These are phyloP conservation scores for Phycodurus eques DNA, from an alignment of 2,113 vertebrate genomes.

Conservation along the genomic window DNA sequence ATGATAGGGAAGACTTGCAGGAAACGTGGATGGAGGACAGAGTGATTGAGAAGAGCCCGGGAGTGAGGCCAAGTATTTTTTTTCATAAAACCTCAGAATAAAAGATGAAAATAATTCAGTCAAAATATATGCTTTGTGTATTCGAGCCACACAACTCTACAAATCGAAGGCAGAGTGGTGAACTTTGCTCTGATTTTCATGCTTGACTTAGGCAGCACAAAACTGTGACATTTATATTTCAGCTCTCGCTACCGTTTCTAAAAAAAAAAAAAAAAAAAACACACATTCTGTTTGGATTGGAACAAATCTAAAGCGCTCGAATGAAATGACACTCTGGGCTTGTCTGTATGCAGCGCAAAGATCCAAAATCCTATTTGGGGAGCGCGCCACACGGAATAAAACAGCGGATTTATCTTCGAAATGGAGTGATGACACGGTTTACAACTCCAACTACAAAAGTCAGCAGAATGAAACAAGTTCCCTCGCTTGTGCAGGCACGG, in stretches of 20 bases:
- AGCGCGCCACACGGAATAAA: background rate
- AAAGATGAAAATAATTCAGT: slow-evolving; percentile 26
- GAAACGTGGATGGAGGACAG: background rate
- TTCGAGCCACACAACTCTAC: slow-evolving; percentile 24
- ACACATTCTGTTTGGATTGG: slow-evolving; percentile 34
- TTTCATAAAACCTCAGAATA: background rate
- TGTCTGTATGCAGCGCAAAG: background rate
- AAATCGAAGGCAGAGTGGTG: slow-evolving; percentile 46
- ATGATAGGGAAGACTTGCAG: slow-evolving; percentile 19
- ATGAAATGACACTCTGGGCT: background rate
- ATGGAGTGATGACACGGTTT: slow-evolving; percentile 41
- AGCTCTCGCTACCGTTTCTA: slow-evolving; percentile 41
- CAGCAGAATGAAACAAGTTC: slow-evolving; percentile 8
- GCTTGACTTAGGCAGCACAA: slow-evolving; percentile 45
- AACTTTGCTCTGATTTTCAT: slow-evolving; percentile 51
- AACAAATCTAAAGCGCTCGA: slow-evolving; percentile 46
- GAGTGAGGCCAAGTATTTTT: slow-evolving; percentile 11
- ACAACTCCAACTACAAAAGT: slow-evolving; percentile 1
- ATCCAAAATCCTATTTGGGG: background rate
- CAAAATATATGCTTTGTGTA: slow-evolving; percentile 48
- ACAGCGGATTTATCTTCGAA: slow-evolving; percentile 32
- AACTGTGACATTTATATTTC: slow-evolving; percentile 65
- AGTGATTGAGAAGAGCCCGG: slow-evolving; percentile 19
- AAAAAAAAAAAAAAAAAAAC: slow-evolving; percentile 26
- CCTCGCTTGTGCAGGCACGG: background rate